A percentile compares a stretch with the other conserved stretches of the same genome.
These are phyloP conservation scores for Chouioia cunea DNA, from an alignment of 2,888 invertebrate species.

Conservation along the genomic window DNA sequence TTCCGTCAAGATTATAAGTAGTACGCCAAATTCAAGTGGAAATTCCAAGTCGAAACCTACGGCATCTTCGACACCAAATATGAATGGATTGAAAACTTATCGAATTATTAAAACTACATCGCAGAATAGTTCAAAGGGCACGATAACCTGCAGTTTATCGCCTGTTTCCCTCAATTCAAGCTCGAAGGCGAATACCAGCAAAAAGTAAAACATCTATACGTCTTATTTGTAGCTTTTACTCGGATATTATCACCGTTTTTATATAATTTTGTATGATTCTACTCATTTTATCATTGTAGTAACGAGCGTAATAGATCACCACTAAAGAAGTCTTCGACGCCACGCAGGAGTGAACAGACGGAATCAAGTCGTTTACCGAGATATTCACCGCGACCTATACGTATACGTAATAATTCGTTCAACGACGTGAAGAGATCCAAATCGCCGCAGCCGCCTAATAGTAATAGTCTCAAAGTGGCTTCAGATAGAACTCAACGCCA, in stretches of 20 bases:
- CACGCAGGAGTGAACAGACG: conserved; percentile 17
- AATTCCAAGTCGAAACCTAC: conserved; percentile 58
- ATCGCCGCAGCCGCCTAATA: conserved; percentile 1
- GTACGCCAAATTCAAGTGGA: conserved; percentile 57
- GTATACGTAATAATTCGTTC: conserved; percentile 37
- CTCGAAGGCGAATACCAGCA: conserved; percentile 18
- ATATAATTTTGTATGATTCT: too few species aligned
- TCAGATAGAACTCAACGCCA: conserved; percentile 24
- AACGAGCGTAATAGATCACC: conserved; percentile 42
- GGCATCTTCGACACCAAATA: conserved; percentile 63
- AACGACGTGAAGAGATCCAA: conserved; percentile 35
- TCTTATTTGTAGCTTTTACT: too few species aligned
- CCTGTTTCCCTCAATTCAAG: conserved; percentile 55
- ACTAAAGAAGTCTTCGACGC: conserved; percentile 26
- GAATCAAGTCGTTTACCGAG: conserved; percentile 35
- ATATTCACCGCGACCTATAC: conserved; percentile 38
- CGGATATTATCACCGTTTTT: too few species aligned
- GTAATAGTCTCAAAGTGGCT: neutral
- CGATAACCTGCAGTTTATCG: conserved; percentile 55
- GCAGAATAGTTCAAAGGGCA: conserved; percentile 35
- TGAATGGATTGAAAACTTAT: conserved; percentile 35
- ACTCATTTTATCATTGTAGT: conserved; percentile 6
- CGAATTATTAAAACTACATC: conserved; percentile 23
- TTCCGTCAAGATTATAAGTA: conserved; percentile 49
- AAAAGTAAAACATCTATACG: neutral